Conservation (phyloP, 2,113 vertebrate species). For the Platycercus adscitus region DNA sequence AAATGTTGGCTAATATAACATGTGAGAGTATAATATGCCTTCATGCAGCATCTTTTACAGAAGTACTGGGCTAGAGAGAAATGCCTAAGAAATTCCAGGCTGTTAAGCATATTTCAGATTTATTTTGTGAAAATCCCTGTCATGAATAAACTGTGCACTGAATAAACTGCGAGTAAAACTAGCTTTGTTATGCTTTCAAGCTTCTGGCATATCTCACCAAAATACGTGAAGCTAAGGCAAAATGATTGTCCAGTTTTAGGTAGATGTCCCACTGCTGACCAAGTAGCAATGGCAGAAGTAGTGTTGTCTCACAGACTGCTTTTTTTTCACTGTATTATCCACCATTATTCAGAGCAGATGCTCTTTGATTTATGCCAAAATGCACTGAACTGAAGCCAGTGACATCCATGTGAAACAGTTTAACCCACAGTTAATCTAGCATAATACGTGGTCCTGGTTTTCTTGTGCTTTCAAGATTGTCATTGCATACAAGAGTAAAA, state of each 20-base stretch:
- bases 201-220: background rate
- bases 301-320: background rate
- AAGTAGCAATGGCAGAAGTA: background rate
- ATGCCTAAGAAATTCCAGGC: background rate
- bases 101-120: slow-evolving; percentile 29
- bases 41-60: background rate
- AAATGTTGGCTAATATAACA: background rate
- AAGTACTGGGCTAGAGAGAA: background rate
- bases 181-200: background rate
- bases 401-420: background rate
- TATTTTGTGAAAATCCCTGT: slow-evolving; percentile 20
- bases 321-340: slow-evolving; percentile 23
- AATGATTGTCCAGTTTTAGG: background rate
- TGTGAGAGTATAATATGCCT: background rate
- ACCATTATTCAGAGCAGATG: slow-evolving; percentile 32
- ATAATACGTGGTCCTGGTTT: background rate
- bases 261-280: background rate
- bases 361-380: slow-evolving; percentile 18
- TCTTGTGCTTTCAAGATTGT: background rate
- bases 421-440: background rate
- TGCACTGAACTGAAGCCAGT: background rate
- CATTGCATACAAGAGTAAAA: background rate
- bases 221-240: background rate
- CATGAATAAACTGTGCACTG: background rate
- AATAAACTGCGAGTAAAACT: slow-evolving; percentile 33